A percentile compares a stretch with the other conserved stretches of the same genome.
These are phyloP conservation scores for Sylvilagus floridanus DNA, from an alignment of 2,797 vertebrate species.

Conservation along the genomic window DNA sequence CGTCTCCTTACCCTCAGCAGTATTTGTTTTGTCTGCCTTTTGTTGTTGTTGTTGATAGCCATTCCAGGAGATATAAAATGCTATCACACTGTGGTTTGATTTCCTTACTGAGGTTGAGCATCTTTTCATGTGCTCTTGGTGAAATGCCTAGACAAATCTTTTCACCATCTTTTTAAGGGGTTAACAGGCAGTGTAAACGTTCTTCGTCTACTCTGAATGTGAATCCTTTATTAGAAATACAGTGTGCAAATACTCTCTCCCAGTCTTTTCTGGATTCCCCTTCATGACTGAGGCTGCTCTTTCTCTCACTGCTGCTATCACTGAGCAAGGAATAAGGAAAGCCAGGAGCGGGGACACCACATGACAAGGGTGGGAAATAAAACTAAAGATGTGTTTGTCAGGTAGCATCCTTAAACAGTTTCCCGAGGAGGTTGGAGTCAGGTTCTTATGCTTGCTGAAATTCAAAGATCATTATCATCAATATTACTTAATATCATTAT, in stretches of 20 bases:
- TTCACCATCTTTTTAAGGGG: background rate
- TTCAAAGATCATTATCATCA: background rate
- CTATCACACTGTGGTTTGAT: background rate
- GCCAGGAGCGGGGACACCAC: background rate
- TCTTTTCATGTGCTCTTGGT: background rate
- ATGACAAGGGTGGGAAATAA: background rate
- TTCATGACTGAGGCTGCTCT: background rate
- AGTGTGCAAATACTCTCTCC: background rate
- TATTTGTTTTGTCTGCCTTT: background rate
- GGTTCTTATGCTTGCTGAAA: conserved; percentile 2
- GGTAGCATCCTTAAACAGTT: background rate
- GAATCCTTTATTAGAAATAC: background rate
- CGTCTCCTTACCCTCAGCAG: background rate
- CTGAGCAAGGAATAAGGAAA: background rate
- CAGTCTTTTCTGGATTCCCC: background rate
- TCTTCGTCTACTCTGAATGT: background rate
- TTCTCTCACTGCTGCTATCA: background rate
- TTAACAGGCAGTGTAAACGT: background rate
- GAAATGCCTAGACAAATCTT: background rate
- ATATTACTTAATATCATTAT: too few relatives aligned
- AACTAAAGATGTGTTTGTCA: background rate
- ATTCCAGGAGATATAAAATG: background rate
- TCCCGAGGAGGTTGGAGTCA: background rate
- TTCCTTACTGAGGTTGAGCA: background rate
- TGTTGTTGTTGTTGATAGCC: background rate